Evolutionary conservation across 30 jellyfish, hydroid and myxozoan species (phyloP), one percentile per base, ranked within the genome.

Genomic region (Hydractinia symbiolongicarpus): DNA sequence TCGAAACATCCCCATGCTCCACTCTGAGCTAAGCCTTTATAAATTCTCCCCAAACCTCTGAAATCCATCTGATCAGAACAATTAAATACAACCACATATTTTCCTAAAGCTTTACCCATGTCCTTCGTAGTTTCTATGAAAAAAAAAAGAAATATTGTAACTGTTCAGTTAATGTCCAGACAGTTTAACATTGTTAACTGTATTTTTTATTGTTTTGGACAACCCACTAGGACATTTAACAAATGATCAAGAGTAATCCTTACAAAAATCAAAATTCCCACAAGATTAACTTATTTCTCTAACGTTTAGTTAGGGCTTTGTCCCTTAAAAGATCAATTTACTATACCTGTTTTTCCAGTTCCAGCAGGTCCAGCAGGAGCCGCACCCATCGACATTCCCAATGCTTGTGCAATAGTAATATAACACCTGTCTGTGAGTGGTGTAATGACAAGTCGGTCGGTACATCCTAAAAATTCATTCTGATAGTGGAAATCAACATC

Each of bases 341-440:
- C 4, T 51, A 54, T 58, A 91, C 98, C 98, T 15, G 98, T 91
- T 71, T 91, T 91, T 50, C 98, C 98, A 0, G 98, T 91, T 8
- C 98, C 98, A 53, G 98, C 98, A 50, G 98, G 98, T 19, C 98
- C 98, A 6, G 98, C 98, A 49, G 98, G 98, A 15, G 98, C 98
- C 30, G 96, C 98, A 61, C 98, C 98, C 98, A 91, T 91, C 13
- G 98, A 81, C 98, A 91, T 91, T 5, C 98, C 98, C 51, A 91
- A 93, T 60, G 98, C 98, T 78, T 91, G 98, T 8, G 96, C 98
- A 67, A 91, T 86, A 58, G 98, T 91, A 30, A 91, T 91, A 84
- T 91, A 91, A 72, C 98, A 91, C 16, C 98, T 74, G 69, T 91
- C 98, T 15, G 98, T 91, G 66, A 91, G 72, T 6, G 98, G 98